Evolutionary conservation across 2,797 vertebrate species (phyloP).

Genomic region (Enteromius mattozi): DNA sequence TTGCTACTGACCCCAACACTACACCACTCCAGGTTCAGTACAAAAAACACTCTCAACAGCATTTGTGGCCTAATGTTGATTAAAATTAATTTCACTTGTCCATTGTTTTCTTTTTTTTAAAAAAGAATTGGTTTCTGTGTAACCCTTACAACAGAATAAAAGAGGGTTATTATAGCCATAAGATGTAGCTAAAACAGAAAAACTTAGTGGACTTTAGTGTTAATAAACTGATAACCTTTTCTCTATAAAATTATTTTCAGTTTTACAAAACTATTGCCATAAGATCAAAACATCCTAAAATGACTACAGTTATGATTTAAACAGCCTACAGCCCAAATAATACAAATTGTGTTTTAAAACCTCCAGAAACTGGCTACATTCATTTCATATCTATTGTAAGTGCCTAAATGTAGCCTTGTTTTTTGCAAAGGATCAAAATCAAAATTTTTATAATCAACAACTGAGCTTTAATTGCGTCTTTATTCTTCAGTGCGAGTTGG

Average conservation of each 20-base stretch:
- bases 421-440: not conserved
- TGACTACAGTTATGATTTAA: not conserved
- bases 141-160: not conserved
- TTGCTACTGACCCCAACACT: not conserved
- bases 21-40: not conserved
- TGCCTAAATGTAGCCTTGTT: not conserved
- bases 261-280: not conserved
- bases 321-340: not conserved
- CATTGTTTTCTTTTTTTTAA: not conserved
- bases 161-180: not conserved
- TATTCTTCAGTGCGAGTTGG: not conserved
- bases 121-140: not conserved
- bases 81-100: not conserved
- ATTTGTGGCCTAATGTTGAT: not conserved
- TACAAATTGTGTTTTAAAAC: not conserved
- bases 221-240: not conserved
- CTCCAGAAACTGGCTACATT: not conserved
- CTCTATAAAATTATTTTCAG: not conserved
- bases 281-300: not conserved
- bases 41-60: not conserved
- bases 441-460: not conserved
- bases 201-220: not conserved
- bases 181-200: not conserved
- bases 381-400: not conserved
- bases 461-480: not conserved